These are phyloP conservation scores for Tortrix viridana DNA, from an alignment of 2,888 invertebrate genomes.

Conservation along the genomic window DNA sequence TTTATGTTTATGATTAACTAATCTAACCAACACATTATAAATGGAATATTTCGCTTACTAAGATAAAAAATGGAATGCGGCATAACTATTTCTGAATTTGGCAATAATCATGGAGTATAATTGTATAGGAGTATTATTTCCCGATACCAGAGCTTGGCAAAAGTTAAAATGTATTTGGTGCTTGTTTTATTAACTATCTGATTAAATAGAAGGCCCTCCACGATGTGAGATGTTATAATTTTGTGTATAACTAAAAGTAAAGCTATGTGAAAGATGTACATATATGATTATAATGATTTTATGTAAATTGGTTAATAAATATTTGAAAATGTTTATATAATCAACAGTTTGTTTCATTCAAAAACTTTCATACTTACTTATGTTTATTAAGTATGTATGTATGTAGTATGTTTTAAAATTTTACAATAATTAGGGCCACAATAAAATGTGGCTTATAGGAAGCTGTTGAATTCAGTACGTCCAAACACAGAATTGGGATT, in stretches of 20 bases:
- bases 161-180: constrained; percentile 75
- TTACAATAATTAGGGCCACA: too few species aligned
- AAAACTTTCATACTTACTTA: background rate
- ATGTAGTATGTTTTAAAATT: too few species aligned
- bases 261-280: constrained; percentile 82
- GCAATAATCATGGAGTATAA: constrained; percentile 40
- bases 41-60: constrained; percentile 53
- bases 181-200: constrained; percentile 76
- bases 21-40: constrained; percentile 64
- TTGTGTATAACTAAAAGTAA: constrained; percentile 79
- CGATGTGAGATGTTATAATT: constrained; percentile 77
- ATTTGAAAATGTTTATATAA: constrained; percentile 85
- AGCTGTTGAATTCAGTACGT: too few species aligned
- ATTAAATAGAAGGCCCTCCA: constrained; percentile 82
- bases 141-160: constrained; percentile 75
- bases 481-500: too few species aligned
- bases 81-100: constrained; percentile 42
- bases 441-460: too few species aligned
- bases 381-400: constrained; percentile 35
- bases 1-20: constrained; percentile 67
- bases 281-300: constrained; percentile 81
- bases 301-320: constrained; percentile 85
- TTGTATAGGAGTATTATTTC: constrained; percentile 50
- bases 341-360: constrained; percentile 41
- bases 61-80: constrained; percentile 44